Conservation (phyloP, 2,888 invertebrate genomes). For the Lithodes maja region DNA sequence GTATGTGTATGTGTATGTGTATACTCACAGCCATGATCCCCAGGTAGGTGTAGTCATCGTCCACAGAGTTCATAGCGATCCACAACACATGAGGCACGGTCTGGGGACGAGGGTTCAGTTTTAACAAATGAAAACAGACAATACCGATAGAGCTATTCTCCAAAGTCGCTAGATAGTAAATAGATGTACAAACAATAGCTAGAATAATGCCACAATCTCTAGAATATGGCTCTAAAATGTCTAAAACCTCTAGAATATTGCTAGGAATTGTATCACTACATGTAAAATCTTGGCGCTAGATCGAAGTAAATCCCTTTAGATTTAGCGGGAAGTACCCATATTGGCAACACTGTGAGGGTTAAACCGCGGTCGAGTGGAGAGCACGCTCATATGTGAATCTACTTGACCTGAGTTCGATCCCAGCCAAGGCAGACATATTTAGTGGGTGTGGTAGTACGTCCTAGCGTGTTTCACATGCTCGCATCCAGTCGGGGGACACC, state of each 20-base stretch:
- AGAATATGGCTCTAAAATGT: no score
- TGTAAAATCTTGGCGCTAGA: neutral
- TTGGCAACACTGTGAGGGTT: neutral
- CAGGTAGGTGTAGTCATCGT: conserved; percentile 46
- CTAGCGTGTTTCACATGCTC: no score
- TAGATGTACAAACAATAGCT: no score
- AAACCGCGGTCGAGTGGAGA: neutral
- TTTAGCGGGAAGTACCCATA: neutral
- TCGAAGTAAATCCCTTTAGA: neutral
- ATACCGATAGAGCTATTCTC: neutral
- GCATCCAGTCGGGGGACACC: no score
- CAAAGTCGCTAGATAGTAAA: no score
- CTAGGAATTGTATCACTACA: neutral
- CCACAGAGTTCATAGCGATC: conserved; percentile 52
- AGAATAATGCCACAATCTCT: no score
- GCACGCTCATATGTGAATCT: no score
- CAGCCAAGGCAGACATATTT: no score
- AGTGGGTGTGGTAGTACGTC: no score
- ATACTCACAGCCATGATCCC: conserved; percentile 49
- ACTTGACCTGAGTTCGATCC: no score
- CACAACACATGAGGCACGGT: conserved; percentile 45
- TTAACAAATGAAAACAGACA: neutral
- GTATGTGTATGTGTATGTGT: neutral
- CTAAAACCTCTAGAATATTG: no score
- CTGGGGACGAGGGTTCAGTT: conserved; percentile 7